phyloP scores from a whole-genome alignment of 2,797 vertebrate genomes.

The Neosalanx taihuensis region DNA sequence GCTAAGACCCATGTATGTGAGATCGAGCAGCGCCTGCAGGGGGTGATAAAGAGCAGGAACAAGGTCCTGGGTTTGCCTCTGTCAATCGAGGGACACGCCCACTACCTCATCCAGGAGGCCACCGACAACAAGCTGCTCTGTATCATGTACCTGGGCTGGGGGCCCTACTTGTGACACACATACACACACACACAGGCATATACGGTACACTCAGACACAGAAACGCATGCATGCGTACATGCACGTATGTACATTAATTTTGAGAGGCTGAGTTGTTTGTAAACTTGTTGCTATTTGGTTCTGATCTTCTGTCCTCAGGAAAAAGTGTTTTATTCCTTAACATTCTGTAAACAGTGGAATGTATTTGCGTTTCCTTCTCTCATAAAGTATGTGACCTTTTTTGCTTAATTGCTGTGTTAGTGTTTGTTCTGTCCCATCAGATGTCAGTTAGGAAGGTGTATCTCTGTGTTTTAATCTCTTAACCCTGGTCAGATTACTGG shows the following conservation, averaged over 20 bases:
- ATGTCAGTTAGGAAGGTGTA: not conserved
- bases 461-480: slow-evolving; percentile 52
- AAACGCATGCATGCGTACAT: not conserved
- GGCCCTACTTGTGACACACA: slow-evolving; percentile 85
- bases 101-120: slow-evolving; percentile 97
- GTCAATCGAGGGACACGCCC: slow-evolving; percentile 96
- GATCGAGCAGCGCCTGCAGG: slow-evolving; percentile 93
- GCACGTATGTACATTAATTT: not conserved
- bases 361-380: not conserved
- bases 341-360: not conserved
- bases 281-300: not conserved
- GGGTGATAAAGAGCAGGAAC: slow-evolving; percentile 95
- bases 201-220: not conserved
- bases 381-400: not conserved
- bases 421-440: not conserved
- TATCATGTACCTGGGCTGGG: slow-evolving; percentile 98
- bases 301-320: not conserved
- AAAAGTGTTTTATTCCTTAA: not conserved
- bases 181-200: not conserved
- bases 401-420: not conserved
- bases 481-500: slow-evolving; percentile 41
- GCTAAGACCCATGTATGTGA: slow-evolving; percentile 97
- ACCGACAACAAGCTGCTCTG: slow-evolving; percentile 93
- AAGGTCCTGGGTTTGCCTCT: slow-evolving; percentile 93
- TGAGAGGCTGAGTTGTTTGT: not conserved